Conservation (phyloP, 1,140 invertebrate genomes). For the Andrena cerasifolii region DNA sequence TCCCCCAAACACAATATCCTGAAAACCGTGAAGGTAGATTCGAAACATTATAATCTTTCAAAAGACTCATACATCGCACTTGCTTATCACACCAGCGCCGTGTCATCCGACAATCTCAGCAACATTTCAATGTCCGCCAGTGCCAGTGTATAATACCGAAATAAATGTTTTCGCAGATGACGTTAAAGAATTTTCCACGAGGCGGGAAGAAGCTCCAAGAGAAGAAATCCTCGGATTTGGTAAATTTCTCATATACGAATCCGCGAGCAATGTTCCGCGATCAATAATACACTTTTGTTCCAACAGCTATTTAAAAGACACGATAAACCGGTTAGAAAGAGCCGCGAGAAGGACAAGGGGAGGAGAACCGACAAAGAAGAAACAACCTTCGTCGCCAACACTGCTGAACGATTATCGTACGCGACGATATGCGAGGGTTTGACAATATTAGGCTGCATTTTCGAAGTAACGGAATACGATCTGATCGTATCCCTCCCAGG, state of each 20-base stretch:
- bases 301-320: constrained; percentile 40
- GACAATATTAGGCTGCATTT: constrained; percentile 83
- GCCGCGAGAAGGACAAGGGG: constrained; percentile 8
- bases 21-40: too few species aligned
- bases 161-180: constrained; percentile 64
- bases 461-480: constrained; percentile 82
- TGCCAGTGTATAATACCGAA: not conserved
- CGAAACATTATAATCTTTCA: too few species aligned
- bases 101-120: not conserved
- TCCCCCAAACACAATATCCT: too few species aligned
- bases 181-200: constrained; percentile 70
- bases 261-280: too few species aligned
- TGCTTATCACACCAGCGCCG: too few species aligned
- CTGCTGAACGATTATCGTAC: constrained; percentile 68
- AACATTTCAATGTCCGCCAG: not conserved
- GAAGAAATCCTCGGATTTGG: constrained; percentile 43
- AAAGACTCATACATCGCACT: too few species aligned
- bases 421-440: constrained; percentile 79
- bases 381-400: constrained; percentile 42
- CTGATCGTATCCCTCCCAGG: constrained; percentile 84
- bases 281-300: not conserved
- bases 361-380: constrained; percentile 29
- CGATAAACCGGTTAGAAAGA: constrained; percentile 46
- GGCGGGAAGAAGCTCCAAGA: constrained; percentile 63
- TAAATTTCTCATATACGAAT: constrained; percentile 47